These are phyloP conservation scores for Drosophila nasuta DNA, from an alignment of 1,140 invertebrate genomes.

Conservation along the genomic window DNA sequence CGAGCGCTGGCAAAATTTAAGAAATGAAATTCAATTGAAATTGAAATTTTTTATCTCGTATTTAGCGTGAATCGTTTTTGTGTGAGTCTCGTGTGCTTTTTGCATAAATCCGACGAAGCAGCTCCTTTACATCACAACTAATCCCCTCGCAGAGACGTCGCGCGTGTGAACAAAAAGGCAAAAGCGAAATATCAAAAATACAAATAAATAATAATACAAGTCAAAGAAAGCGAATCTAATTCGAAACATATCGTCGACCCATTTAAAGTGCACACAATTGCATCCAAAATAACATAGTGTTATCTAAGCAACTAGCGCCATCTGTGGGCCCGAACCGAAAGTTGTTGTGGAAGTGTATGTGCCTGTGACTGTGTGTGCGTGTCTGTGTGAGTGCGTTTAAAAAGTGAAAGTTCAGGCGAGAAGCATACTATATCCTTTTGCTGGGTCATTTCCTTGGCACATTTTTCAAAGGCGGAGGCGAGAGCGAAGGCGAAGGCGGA, in stretches of 20 bases:
- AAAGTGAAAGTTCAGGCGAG: constrained; percentile 69
- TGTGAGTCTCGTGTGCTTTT: constrained; percentile 23
- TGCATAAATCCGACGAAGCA: constrained; percentile 12
- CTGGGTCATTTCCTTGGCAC: constrained; percentile 55
- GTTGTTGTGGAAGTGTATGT: constrained; percentile 12
- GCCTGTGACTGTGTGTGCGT: constrained; percentile 9
- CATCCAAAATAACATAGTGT: constrained; percentile 42
- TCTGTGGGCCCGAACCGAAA: constrained; percentile 34
- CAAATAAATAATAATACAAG: neutral
- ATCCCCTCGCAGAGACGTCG: neutral
- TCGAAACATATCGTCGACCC: constrained; percentile 33
- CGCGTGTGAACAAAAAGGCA: constrained; percentile 26
- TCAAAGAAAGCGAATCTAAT: constrained; percentile 13
- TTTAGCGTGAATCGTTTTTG: constrained; percentile 24
- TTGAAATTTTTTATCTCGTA: constrained; percentile 38
- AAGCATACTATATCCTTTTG: constrained; percentile 27
- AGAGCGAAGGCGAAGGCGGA: neutral
- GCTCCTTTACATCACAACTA: constrained; percentile 22
- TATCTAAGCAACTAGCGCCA: constrained; percentile 65
- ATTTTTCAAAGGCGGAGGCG: constrained; percentile 15
- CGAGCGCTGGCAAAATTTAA: constrained; percentile 66
- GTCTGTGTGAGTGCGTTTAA: constrained; percentile 33
- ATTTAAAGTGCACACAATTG: constrained; percentile 19
- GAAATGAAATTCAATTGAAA: constrained; percentile 51
- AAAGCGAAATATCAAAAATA: constrained; percentile 22